Evolutionary conservation across 2,113 vertebrate genomes (phyloP).

Genomic region (Clarias macrocephalus): DNA sequence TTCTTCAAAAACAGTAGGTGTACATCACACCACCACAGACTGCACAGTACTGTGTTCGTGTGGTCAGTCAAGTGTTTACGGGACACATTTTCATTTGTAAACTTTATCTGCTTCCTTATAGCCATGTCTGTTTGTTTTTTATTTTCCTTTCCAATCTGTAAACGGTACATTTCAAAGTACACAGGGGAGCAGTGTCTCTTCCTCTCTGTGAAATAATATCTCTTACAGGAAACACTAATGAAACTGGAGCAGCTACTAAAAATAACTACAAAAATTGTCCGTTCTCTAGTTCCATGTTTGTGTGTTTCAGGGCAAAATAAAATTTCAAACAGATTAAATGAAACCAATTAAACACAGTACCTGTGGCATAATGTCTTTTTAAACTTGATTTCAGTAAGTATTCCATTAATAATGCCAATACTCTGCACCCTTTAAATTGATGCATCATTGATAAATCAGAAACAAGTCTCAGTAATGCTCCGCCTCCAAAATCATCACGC

Average conservation of each 20-base stretch:
- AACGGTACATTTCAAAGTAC: background rate
- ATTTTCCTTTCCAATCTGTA: background rate
- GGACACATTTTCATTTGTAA: background rate
- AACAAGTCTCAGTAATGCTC: background rate
- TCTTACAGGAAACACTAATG: background rate
- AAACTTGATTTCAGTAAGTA: background rate
- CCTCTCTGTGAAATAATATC: background rate
- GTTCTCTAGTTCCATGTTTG: background rate
- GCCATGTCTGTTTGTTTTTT: background rate
- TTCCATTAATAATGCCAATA: background rate
- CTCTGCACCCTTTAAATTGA: background rate
- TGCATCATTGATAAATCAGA: background rate
- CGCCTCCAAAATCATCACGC: background rate
- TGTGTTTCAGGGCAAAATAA: background rate
- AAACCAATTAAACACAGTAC: background rate
- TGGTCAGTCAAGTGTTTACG: background rate
- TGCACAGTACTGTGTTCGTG: no score
- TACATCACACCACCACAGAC: no score
- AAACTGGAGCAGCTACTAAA: background rate
- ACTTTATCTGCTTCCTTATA: background rate
- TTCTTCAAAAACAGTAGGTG: no score
- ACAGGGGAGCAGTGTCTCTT: background rate
- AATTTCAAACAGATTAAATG: background rate
- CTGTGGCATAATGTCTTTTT: background rate
- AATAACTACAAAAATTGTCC: background rate